Evolutionary conservation across 2,888 invertebrate species (phyloP).

Genomic region (Lacanobia oleracea): DNA sequence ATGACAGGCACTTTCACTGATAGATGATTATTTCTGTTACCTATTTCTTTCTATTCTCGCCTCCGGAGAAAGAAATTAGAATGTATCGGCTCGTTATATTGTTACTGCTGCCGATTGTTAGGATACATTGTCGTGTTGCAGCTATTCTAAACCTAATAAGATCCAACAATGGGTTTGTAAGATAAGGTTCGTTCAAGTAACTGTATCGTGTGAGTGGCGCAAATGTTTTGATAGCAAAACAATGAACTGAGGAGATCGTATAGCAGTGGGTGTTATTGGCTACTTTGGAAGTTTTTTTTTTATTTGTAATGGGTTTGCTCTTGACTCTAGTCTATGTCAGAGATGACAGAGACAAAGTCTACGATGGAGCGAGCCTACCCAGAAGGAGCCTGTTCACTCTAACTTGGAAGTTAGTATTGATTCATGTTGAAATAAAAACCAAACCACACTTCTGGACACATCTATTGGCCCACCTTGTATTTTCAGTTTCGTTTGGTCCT

Average conservation of each 20-base stretch:
- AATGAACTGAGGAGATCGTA: not conserved
- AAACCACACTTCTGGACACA: no score
- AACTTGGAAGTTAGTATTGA: no score
- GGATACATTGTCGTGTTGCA: slow-evolving; percentile 15
- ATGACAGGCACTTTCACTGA: slow-evolving; percentile 38
- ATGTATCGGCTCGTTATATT: slow-evolving; percentile 33
- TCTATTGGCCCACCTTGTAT: no score
- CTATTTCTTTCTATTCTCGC: slow-evolving; percentile 14
- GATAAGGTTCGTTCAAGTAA: slow-evolving; percentile 27
- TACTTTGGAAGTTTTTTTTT: slow-evolving; percentile 15
- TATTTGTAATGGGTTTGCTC: no score
- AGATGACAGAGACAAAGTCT: no score
- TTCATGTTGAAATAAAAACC: no score
- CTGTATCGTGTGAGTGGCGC: slow-evolving; percentile 24
- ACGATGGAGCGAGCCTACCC: no score
- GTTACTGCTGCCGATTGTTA: slow-evolving; percentile 35
- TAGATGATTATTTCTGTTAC: slow-evolving; percentile 33
- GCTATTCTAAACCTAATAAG: slow-evolving; percentile 33
- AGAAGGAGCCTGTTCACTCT: no score
- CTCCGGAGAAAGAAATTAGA: slow-evolving; percentile 39
- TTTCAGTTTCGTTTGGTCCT: no score
- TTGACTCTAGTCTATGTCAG: no score
- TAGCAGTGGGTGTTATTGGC: not conserved
- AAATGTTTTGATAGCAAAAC: slow-evolving; percentile 26
- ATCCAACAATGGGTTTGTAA: slow-evolving; percentile 27